Percentiles rank a stretch among this genome's conserved stretches.
These are phyloP conservation scores for Drosophila robusta DNA, from an alignment of 2,888 invertebrate genomes.

Conservation along the genomic window DNA sequence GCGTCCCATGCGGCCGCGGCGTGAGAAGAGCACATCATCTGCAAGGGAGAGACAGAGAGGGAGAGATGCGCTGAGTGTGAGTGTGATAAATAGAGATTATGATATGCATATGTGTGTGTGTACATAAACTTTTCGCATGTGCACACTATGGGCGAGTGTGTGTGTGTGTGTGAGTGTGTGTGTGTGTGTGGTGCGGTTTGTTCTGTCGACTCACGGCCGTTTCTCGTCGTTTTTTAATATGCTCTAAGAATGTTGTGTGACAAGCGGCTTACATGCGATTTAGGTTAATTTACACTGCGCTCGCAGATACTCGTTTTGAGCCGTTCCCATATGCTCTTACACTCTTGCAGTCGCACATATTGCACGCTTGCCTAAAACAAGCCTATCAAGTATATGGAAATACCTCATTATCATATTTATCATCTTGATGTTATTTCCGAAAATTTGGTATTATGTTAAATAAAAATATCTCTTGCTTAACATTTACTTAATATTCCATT, in stretches of 20 bases:
- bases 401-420: not conserved
- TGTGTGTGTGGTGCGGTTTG: conserved; percentile 22
- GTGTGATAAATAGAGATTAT: conserved; percentile 45
- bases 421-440: not conserved
- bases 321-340: not conserved
- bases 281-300: conserved; percentile 75
- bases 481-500: no score
- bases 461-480: no score
- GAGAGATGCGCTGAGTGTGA: conserved; percentile 15
- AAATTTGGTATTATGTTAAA: no score
- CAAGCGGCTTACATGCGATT: conserved; percentile 78
- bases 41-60: conserved; percentile 57
- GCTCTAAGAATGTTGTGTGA: conserved; percentile 71
- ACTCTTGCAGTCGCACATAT: not conserved
- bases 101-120: conserved; percentile 9
- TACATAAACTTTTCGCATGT: not conserved
- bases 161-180: not conserved
- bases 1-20: conserved; percentile 89
- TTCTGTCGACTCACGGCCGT: conserved; percentile 48
- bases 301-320: conserved; percentile 17
- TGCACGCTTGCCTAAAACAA: not conserved
- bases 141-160: not conserved
- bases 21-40: conserved; percentile 86
- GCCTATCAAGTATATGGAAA: not conserved
- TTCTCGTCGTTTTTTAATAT: conserved; percentile 64